These are phyloP conservation scores for Arge pagana DNA, from an alignment of 2,888 invertebrate species.

Conservation along the genomic window DNA sequence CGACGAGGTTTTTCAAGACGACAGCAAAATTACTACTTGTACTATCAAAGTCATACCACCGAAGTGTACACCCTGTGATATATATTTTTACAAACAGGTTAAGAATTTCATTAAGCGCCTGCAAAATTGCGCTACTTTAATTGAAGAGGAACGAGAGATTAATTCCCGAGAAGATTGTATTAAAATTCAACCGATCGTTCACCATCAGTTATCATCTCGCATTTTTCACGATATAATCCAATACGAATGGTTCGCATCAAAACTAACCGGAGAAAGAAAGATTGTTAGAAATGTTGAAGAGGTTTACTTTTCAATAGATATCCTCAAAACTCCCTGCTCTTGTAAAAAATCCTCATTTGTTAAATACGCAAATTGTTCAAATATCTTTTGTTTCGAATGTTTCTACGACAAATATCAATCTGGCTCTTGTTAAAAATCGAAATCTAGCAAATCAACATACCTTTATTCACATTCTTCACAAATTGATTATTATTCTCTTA, in stretches of 20 bases:
- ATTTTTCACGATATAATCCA: conserved; percentile 27
- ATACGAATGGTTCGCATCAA: conserved; percentile 32
- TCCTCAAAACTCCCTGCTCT: conserved; percentile 16
- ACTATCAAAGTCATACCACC: conserved; percentile 32
- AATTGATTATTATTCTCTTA: not conserved
- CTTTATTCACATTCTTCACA: too few species aligned
- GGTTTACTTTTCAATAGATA: conserved; percentile 25
- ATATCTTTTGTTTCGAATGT: conserved; percentile 24
- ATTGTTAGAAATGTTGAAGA: conserved; percentile 28
- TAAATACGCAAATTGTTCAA: conserved; percentile 22
- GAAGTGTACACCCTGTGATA: conserved; percentile 26
- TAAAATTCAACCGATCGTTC: conserved; percentile 33
- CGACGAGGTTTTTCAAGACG: conserved; percentile 29
- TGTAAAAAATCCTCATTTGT: conserved; percentile 23
- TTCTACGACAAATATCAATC: conserved; percentile 28
- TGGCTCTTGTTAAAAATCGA: not conserved
- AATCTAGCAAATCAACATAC: not conserved
- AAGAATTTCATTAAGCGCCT: conserved; percentile 29
- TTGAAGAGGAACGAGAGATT: conserved; percentile 28
- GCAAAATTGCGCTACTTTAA: conserved; percentile 25
- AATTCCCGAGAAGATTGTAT: conserved; percentile 29
- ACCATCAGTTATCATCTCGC: conserved; percentile 29
- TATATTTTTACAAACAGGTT: conserved; percentile 28
- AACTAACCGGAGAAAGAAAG: conserved; percentile 23
- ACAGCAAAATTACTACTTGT: conserved; percentile 23